Conservation (phyloP, 1,140 invertebrate genomes). For the Chelonus insularis region DNA sequence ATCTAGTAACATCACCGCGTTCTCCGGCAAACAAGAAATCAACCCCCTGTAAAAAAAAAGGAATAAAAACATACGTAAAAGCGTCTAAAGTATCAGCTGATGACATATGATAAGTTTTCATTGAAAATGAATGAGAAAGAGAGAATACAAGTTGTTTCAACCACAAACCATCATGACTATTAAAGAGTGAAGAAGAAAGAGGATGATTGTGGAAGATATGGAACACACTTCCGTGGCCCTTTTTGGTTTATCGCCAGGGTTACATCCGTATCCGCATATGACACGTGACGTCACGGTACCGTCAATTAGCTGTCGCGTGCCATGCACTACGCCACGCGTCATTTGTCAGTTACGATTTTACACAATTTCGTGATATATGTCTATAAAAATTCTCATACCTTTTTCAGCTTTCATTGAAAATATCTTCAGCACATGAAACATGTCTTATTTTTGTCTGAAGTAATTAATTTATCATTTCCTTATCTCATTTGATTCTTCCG, state of each 20-base stretch:
- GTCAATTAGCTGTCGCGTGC: slow-evolving; percentile 36
- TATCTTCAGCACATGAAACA: no score
- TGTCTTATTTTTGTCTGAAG: no score
- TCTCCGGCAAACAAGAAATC: slow-evolving; percentile 9
- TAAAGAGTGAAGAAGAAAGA: neutral
- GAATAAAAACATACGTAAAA: slow-evolving; percentile 1
- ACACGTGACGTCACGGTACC: slow-evolving; percentile 40
- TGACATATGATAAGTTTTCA: slow-evolving; percentile 7
- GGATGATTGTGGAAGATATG: neutral
- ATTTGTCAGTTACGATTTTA: slow-evolving; percentile 31
- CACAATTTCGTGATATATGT: neutral
- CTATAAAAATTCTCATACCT: no score
- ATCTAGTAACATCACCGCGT: slow-evolving; percentile 18
- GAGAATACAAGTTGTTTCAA: neutral
- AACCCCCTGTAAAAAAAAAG: neutral
- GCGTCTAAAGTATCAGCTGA: slow-evolving; percentile 2
- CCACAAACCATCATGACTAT: neutral
- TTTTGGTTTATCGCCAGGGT: slow-evolving; percentile 20
- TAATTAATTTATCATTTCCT: no score
- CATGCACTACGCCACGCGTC: slow-evolving; percentile 29
- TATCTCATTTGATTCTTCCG: no score
- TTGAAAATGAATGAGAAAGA: neutral
- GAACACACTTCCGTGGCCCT: slow-evolving; percentile 4
- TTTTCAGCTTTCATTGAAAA: no score
- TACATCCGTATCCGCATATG: slow-evolving; percentile 32